Evolutionary conservation across 2,113 vertebrate species (phyloP), one percentile per base, ranked within the genome.

Genomic region (Trematomus loennbergii): DNA sequence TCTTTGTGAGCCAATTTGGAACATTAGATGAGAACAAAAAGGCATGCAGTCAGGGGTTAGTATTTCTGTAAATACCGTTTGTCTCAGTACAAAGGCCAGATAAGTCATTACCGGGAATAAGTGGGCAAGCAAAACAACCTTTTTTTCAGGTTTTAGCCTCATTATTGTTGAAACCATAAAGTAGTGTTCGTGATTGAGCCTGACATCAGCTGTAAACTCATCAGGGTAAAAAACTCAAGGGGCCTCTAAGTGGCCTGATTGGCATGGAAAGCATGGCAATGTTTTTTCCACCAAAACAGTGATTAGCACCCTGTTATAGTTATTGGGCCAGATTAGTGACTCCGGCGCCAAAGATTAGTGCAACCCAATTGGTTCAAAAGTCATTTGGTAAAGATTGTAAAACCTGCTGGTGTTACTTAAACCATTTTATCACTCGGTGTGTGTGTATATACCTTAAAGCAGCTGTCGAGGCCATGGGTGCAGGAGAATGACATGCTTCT

Each of bases 201-300:
- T 88, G 88, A 89, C 91, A 87, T 67, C 29, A 3, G 65, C 66
- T 85, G 76, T 81, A 87, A 90, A 88, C 83, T 86, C 77, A 69
- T 80, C 78, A 82, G 75, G 49, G 57, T 57, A 25, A 25, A 29
- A 45, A 83, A 29, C 71, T 78, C 53, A 62, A 62, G 3, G 57
- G 65, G 62, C 80, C 57, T 81, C 82, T 85, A 85, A 90, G 82
- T 83, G 57, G 79, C 71, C 67, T 87, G 84, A 91, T 88, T 87
- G 68, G 65, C 65, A 81, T 79, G 72, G 80, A 88, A 89, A 73
- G 70, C 17, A 53, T 87, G 75, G 52, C 77, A 80, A 5, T 33
- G 4, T 18, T 48, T 75, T 78, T 68, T 78, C 67, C 71, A 78
- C 66, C 75, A 77, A 83, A 83, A 68, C 75, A 75, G 52, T 84